Conservation (phyloP, 2,113 vertebrate genomes). For the Gorsachius goisagi region DNA sequence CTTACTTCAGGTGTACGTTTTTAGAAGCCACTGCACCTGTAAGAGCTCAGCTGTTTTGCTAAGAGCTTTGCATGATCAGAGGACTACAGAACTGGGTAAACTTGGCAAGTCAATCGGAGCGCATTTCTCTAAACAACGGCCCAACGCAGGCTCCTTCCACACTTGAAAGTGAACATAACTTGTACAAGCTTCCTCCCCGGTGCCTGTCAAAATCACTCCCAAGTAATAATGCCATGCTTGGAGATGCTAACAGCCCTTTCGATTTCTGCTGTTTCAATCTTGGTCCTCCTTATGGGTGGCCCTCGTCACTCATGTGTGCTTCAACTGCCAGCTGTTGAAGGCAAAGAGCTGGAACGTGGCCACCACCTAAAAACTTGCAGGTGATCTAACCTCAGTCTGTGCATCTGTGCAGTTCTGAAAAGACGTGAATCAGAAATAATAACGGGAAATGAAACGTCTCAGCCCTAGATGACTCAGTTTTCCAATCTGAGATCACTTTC, state of each 20-base stretch:
- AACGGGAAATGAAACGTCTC: not conserved
- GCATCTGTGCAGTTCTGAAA: not conserved
- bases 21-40: not conserved
- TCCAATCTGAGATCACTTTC: not conserved
- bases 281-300: conserved; percentile 25
- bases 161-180: not conserved
- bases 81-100: fast-evolving
- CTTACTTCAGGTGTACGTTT: not conserved
- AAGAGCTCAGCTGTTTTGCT: not conserved
- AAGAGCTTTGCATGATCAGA: not conserved
- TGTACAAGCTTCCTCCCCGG: not conserved
- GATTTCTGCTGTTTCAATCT: not conserved
- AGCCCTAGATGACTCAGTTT: not conserved
- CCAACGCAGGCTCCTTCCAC: not conserved
- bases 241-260: not conserved
- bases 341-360: not conserved
- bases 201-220: not conserved
- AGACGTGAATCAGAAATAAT: not conserved
- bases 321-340: not conserved
- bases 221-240: not conserved
- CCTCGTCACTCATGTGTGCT: not conserved
- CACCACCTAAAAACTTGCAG: conserved; percentile 3
- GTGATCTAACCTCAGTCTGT: not conserved
- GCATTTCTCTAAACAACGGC: not conserved
- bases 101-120: not conserved